These are phyloP conservation scores for Pectinophora gossypiella DNA, from an alignment of 1,140 invertebrate genomes.

Conservation along the genomic window DNA sequence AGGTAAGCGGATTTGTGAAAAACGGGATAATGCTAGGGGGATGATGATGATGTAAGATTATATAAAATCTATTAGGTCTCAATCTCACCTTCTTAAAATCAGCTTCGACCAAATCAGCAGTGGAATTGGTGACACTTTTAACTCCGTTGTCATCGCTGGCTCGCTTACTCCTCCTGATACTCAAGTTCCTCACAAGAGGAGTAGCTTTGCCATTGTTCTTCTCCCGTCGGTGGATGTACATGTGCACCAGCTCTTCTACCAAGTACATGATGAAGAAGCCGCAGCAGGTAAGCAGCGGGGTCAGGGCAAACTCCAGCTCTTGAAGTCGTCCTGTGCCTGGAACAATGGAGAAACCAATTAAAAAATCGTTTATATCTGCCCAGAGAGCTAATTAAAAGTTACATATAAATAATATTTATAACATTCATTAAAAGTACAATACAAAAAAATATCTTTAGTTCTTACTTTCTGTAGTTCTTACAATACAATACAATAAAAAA, in stretches of 20 bases:
- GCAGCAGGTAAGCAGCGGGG: constrained; percentile 82
- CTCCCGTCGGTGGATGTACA: constrained; percentile 76
- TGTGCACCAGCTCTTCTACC: constrained; percentile 88
- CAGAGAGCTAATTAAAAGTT: no score
- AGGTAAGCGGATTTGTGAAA: no score
- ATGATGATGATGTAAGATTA: no score
- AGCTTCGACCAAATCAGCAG: constrained; percentile 55
- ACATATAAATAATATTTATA: no score
- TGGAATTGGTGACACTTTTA: constrained; percentile 60
- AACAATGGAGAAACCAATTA: constrained; percentile 21
- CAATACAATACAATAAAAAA: no score
- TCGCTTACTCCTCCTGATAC: constrained; percentile 45
- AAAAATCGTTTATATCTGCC: not conserved
- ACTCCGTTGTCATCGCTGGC: constrained; percentile 28
- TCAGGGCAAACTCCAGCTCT: constrained; percentile 78
- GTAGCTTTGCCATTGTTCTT: constrained; percentile 46
- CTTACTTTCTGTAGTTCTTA: no score
- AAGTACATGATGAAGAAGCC: constrained; percentile 92
- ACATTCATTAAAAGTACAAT: no score
- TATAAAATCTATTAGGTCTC: no score
- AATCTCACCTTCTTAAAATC: constrained; percentile 27
- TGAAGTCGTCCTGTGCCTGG: constrained; percentile 60
- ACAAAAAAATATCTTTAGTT: no score
- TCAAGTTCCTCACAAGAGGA: constrained; percentile 66
- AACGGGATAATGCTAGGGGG: no score